Conservation (phyloP, 2,797 vertebrate genomes). For the Sitta carolinensis region DNA sequence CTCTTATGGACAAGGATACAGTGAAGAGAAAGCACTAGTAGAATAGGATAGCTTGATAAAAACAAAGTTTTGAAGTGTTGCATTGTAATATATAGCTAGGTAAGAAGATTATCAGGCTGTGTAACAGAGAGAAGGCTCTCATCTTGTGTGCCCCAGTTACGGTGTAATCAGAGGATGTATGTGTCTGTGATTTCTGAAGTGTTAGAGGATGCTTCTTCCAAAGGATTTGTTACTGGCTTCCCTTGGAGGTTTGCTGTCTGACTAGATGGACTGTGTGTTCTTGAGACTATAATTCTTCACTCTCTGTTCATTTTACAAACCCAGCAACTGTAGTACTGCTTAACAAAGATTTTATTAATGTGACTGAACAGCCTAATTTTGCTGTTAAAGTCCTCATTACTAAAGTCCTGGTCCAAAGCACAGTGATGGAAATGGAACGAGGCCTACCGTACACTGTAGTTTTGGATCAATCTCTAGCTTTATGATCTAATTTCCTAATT, state of each 20-base stretch:
- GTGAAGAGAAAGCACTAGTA: neutral
- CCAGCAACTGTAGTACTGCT: neutral
- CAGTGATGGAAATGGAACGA: neutral
- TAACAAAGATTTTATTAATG: neutral
- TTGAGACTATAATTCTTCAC: neutral
- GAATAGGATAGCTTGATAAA: neutral
- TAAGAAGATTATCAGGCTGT: neutral
- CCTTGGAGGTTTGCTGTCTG: neutral
- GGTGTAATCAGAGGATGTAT: neutral
- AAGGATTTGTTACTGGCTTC: neutral
- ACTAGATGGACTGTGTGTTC: neutral
- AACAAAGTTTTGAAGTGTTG: neutral
- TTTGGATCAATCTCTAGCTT: neutral
- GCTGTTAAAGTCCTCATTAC: neutral
- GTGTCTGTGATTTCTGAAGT: neutral
- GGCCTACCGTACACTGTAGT: neutral
- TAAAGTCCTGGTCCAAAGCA: neutral
- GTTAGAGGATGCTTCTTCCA: neutral
- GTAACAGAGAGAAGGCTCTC: neutral
- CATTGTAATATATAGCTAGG: neutral
- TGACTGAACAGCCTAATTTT: neutral
- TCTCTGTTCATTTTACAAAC: neutral
- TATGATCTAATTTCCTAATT: neutral
- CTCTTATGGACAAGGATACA: neutral
- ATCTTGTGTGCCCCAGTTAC: neutral